Percentiles rank a stretch among this genome's conserved stretches.
Conservation (phyloP, 2,797 vertebrate genomes). For the Helarctos malayanus region DNA sequence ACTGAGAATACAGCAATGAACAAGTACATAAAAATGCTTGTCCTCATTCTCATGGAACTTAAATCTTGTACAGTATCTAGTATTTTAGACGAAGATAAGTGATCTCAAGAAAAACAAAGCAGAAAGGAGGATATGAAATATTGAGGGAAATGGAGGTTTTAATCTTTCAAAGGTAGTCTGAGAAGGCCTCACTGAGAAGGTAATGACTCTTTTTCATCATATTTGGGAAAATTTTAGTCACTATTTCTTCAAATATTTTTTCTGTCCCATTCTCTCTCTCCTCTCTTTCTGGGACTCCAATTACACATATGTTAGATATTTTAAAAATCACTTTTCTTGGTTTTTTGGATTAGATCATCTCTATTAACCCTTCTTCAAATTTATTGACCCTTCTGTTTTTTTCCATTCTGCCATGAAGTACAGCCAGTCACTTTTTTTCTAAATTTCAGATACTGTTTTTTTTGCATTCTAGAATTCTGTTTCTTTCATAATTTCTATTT, state of each 20-base stretch:
- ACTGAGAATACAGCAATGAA: neutral
- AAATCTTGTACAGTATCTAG: neutral
- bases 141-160: neutral
- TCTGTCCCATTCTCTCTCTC: neutral
- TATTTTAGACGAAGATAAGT: neutral
- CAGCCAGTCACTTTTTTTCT: neutral
- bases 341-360: neutral
- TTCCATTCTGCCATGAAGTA: neutral
- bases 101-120: neutral
- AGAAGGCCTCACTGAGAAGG: neutral
- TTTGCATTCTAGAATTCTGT: neutral
- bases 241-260: neutral
- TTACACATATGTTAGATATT: neutral
- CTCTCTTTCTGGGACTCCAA: neutral
- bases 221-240: neutral
- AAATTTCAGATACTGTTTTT: neutral
- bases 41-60: neutral
- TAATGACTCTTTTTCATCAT: neutral
- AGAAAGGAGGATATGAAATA: neutral
- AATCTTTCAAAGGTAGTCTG: neutral
- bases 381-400: neutral
- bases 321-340: neutral
- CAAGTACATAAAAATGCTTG: neutral
- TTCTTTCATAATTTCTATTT: neutral
- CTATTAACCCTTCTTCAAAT: neutral